These are phyloP conservation scores for Amblyjoppa fuscipennis DNA, from an alignment of 2,888 invertebrate species.

Conservation along the genomic window DNA sequence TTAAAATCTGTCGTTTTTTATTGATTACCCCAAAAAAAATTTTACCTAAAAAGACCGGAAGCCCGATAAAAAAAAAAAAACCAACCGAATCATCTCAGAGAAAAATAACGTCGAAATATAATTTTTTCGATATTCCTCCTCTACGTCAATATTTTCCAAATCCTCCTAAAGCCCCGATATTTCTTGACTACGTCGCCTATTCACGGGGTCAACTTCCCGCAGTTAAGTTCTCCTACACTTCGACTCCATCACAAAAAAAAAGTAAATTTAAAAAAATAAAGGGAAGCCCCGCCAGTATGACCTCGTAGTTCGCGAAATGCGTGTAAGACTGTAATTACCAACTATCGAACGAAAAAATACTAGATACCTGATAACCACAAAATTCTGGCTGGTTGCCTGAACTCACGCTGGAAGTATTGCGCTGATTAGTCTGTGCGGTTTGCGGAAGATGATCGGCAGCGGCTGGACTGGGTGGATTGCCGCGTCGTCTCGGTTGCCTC, in stretches of 20 bases:
- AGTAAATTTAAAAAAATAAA: background rate
- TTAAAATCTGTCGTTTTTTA: too few species aligned
- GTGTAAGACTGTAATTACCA: background rate
- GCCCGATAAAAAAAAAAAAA: too few species aligned
- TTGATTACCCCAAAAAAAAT: too few species aligned
- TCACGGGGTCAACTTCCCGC: background rate
- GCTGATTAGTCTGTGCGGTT: slow-evolving; percentile 48
- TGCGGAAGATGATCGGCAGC: slow-evolving; percentile 43
- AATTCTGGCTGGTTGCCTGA: slow-evolving; percentile 69
- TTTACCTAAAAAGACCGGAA: too few species aligned
- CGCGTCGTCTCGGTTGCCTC: slow-evolving; percentile 77
- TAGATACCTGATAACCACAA: slow-evolving; percentile 70
- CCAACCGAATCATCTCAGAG: too few species aligned
- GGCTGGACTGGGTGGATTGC: slow-evolving; percentile 64
- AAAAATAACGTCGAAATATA: too few species aligned
- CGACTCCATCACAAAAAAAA: background rate
- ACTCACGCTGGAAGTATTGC: slow-evolving; percentile 70
- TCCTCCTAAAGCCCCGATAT: too few species aligned
- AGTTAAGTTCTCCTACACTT: background rate
- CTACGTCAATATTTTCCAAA: too few species aligned
- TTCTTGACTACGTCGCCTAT: background rate
- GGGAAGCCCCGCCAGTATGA: background rate
- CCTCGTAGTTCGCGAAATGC: background rate
- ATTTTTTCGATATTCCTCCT: too few species aligned
- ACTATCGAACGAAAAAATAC: slow-evolving; percentile 34